A percentile compares a stretch with the other conserved stretches of the same genome.
Conservation (phyloP, 2,888 invertebrate genomes). For the Choristoneura rosaceana region DNA sequence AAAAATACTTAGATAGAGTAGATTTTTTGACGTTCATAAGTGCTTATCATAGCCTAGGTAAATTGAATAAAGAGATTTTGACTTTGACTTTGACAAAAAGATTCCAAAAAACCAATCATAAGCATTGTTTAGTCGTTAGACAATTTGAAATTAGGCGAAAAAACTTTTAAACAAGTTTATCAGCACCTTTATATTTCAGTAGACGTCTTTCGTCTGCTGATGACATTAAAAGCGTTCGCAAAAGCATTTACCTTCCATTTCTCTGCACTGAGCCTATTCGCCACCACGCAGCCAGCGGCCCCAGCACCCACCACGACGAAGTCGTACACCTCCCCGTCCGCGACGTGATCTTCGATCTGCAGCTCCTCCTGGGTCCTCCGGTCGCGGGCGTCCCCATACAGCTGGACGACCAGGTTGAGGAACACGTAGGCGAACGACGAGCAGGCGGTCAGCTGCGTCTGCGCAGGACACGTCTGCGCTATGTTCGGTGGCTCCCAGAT, state of each 20-base stretch:
- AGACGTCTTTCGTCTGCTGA: too few relatives aligned
- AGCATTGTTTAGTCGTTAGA: too few relatives aligned
- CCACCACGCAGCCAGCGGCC: constrained; percentile 39
- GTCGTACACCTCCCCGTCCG: constrained; percentile 36
- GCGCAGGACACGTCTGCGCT: constrained; percentile 50
- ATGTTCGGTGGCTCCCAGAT: constrained; percentile 53
- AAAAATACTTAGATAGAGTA: too few relatives aligned
- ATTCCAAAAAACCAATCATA: too few relatives aligned
- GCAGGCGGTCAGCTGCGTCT: constrained; percentile 60
- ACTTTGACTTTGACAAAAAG: too few relatives aligned
- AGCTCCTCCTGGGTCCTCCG: constrained; percentile 44
- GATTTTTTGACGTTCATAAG: too few relatives aligned
- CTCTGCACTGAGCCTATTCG: constrained; percentile 41
- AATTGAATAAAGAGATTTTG: too few relatives aligned
- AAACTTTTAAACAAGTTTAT: too few relatives aligned
- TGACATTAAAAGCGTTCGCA: too few relatives aligned
- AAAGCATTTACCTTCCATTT: constrained; percentile 39
- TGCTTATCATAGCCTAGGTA: too few relatives aligned
- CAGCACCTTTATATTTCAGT: too few relatives aligned
- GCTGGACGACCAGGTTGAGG: constrained; percentile 58
- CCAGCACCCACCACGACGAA: constrained; percentile 44
- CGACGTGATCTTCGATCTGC: not conserved
- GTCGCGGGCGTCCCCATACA: constrained; percentile 62
- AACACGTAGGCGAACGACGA: constrained; percentile 61
- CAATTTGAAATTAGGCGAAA: too few relatives aligned